Evolutionary conservation across 2,888 invertebrate genomes (phyloP), one percentile per base, ranked within the genome.

Genomic region (Philereme vetulata): DNA sequence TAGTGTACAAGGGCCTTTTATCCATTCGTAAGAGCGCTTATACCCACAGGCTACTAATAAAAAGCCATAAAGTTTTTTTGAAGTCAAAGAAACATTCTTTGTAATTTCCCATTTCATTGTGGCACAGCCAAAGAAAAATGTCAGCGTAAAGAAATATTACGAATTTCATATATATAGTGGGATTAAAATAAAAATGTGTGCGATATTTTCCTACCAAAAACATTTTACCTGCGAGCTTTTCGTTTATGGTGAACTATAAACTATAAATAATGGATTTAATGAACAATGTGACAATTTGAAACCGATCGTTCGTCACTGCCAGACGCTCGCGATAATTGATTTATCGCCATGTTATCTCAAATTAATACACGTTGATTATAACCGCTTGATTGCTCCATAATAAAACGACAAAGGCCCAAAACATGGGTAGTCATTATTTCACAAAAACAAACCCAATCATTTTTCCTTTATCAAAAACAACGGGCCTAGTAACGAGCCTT

Each of bases 1-100:
- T 57, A 71, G 67, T 68, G 68, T 70, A 66, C 61, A 60, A 64
- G 65, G 60, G 68, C 68, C 64, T 74, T 75, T 75, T 69, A 68
- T 65, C 65, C 62, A 53, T 60, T 54, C 64, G 55, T 56, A 61
- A 68, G 68, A 64, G 62, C 62, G 61, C 65, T 64, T 62, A 67
- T 57, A 63, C 62, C 61, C 62, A 42, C 58, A 57, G 67, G 65
- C 64, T 69, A 65, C 66, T 69, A 69, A 67, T 64, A 64, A 66
- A 65, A 66, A 65, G 53, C 54, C 53, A 58, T 51, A 58, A 62
- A 62, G 52, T 52, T 66, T 66, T 21, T 67, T 67, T 65, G 64
- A 67, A 67, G 63, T 70, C 63, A 66, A 65, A 66, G 63, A 56
- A 46, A 59, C 49, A 61, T 65, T 64, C 61, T 65, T 66, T 62